Conservation (phyloP, 2,113 vertebrate genomes). For the Spea multiplicata region DNA sequence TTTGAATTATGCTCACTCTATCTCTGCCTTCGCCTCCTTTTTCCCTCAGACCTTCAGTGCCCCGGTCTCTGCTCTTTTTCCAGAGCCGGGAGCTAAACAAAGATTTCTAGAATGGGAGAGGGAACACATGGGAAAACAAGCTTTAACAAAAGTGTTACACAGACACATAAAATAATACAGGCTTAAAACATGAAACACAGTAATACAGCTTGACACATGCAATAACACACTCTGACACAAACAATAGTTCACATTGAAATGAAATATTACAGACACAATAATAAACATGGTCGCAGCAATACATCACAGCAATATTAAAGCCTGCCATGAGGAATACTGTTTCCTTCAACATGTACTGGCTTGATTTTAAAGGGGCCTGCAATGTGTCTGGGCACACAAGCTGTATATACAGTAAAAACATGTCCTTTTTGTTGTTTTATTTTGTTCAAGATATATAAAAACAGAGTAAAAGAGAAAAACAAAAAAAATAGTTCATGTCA, state of each 20-base stretch:
- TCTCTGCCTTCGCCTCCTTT: background rate
- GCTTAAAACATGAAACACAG: background rate
- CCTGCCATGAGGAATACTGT: background rate
- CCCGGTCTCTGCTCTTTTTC: background rate
- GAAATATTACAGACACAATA: background rate
- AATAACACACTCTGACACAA: slow-evolving; percentile 1
- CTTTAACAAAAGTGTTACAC: background rate
- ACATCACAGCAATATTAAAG: background rate
- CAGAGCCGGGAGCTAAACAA: background rate
- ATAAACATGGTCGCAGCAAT: background rate
- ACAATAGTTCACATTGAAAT: background rate
- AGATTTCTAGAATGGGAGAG: background rate
- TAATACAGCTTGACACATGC: background rate
- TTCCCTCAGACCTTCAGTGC: background rate
- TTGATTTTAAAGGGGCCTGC: background rate
- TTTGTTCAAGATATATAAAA: no score
- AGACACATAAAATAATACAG: background rate
- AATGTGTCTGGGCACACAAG: no score
- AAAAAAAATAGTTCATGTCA: no score
- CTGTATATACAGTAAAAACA: no score
- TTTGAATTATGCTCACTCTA: background rate
- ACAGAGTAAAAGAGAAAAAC: no score
- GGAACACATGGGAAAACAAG: background rate
- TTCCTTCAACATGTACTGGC: background rate
- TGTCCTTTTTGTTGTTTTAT: no score